Evolutionary conservation across 2,888 invertebrate species (phyloP), one percentile per base, ranked within the genome.

Genomic region (Orthosia gracilis): DNA sequence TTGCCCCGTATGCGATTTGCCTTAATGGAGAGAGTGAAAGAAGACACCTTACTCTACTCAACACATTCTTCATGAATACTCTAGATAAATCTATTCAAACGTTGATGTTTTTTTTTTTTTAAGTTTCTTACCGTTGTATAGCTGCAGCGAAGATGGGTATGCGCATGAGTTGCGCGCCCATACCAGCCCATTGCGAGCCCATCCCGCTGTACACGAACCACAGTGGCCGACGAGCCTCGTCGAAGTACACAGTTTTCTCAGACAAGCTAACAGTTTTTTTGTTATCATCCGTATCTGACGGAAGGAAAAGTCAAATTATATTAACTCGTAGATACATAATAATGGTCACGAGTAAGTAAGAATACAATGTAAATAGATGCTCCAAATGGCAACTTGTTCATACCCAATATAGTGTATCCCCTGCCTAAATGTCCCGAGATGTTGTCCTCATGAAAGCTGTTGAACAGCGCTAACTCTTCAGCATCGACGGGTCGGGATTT

Each of bases 161-260:
- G 54, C 94, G 92, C 97, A 98, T 97, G 86, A 98, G 96, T 62
- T 97, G 95, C 31, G 94, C 89, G 1, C 97, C 97, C 97, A 98
- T 98, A 26, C 97, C 97, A 50, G 96, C 92, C 98, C 98, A 98
- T 89, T 98, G 98, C 0, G 97, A 97, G 13, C 98, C 98, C 97
- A 98, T 98, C 12, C 98, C 98, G 77, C 98, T 97, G 94, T 97
- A 98, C 74, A 98, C 97, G 89, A 97, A 98, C 97, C 97, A 98
- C 12, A 98, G 92, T 2, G 97, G 97, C 0, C 96, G 90, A 49
- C 89, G 86, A 0, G 82, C 90, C 4, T 91, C 89, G 61, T 94
- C 92, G 50, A 88, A 93, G 78, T 94, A 92, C 9, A 88, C 88
- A 1, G 78, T 76, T 15, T 89, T 90, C 70, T 94, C 92, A 17